phyloP scores from a whole-genome alignment of 2,113 vertebrate genomes.

The Tringa solitaria region DNA sequence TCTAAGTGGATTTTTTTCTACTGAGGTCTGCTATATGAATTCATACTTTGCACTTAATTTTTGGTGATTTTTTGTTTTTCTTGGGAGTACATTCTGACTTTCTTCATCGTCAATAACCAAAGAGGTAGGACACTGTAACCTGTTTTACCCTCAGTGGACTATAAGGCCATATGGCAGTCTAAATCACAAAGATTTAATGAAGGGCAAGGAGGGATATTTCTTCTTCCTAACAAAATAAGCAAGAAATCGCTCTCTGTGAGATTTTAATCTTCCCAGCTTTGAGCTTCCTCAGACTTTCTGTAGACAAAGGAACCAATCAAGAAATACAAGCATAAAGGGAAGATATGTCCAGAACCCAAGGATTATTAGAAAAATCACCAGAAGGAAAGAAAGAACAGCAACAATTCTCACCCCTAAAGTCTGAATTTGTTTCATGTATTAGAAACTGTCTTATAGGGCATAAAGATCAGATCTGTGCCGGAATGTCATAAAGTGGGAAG shows the following conservation, averaged over 20 bases:
- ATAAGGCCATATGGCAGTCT: not conserved
- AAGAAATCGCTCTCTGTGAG: not conserved
- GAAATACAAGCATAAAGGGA: not conserved
- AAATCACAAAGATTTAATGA: not conserved
- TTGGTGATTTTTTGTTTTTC: not conserved
- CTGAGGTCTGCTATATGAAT: not conserved
- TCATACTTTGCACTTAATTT: not conserved
- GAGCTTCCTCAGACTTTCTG: not conserved
- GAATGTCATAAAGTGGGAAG: not conserved
- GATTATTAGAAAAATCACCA: not conserved
- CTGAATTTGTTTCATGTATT: not conserved
- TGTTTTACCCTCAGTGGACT: not conserved
- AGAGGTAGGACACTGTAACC: not conserved
- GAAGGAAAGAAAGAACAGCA: not conserved
- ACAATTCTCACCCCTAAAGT: not conserved
- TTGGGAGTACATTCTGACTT: not conserved
- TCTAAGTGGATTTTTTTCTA: not conserved
- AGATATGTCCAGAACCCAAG: not conserved
- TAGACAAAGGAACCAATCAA: not conserved
- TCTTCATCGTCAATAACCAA: not conserved
- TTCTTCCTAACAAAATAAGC: not conserved
- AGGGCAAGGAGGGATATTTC: not conserved
- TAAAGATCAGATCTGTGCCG: not conserved
- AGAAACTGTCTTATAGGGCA: not conserved
- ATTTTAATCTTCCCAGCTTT: not conserved